phyloP scores from a whole-genome alignment of 2,113 vertebrate species.

The Tachysurus vachellii region DNA sequence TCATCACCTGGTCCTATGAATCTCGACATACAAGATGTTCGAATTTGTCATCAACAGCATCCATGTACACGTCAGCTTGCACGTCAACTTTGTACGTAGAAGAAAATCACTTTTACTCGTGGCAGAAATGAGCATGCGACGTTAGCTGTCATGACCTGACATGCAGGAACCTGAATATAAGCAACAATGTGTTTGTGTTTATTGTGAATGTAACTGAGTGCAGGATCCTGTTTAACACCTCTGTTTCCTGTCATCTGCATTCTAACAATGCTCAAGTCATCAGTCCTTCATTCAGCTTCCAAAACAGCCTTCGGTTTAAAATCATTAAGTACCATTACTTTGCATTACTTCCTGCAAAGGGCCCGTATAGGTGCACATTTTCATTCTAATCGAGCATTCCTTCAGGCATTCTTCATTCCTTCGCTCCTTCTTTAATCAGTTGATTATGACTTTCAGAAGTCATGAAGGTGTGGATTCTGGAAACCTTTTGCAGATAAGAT shows the following conservation, averaged over 20 bases:
- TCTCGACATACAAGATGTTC: background rate
- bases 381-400: no score
- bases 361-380: no score
- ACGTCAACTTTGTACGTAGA: no score
- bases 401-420: no score
- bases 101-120: no score
- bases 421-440: no score
- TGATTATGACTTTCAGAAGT: no score
- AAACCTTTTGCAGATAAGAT: no score
- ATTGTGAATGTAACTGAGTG: no score
- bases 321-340: background rate
- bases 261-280: background rate
- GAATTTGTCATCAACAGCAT: background rate
- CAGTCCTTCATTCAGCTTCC: background rate
- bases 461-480: no score
- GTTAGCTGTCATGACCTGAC: background rate
- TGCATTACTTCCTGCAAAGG: no score
- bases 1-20: background rate
- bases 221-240: background rate
- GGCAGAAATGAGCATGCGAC: background rate
- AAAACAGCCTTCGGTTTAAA: background rate
- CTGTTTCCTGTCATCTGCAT: background rate
- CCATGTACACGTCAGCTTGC: background rate
- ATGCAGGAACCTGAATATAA: no score
- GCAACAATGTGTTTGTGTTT: background rate